These are phyloP conservation scores for Apotomis turbidana DNA, from an alignment of 2,888 invertebrate species.

Conservation along the genomic window DNA sequence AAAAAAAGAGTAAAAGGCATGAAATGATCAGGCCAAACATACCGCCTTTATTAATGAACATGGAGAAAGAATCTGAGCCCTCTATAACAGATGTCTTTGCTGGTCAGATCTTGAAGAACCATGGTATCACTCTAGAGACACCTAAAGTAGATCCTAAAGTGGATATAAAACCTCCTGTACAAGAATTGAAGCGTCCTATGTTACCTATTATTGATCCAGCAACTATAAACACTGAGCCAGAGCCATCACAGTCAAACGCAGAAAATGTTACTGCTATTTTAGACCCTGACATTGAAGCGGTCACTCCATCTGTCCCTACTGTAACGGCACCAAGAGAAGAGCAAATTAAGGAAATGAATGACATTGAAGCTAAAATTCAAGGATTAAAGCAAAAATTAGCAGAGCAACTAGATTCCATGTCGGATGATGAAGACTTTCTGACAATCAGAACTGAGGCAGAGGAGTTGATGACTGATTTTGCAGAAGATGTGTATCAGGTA, in stretches of 20 bases:
- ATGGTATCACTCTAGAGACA: slow-evolving; percentile 68
- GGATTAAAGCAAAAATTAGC: slow-evolving; percentile 74
- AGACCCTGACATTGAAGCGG: slow-evolving; percentile 44
- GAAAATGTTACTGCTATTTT: slow-evolving; percentile 21
- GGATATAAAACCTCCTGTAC: slow-evolving; percentile 56
- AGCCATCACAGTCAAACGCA: slow-evolving; percentile 20
- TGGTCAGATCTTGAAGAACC: slow-evolving; percentile 84
- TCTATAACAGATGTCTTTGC: slow-evolving; percentile 86
- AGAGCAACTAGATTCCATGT: slow-evolving; percentile 81
- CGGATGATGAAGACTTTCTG: slow-evolving; percentile 86
- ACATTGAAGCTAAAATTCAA: slow-evolving; percentile 86
- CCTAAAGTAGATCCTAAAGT: slow-evolving; percentile 60
- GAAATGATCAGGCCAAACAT: slow-evolving; percentile 76
- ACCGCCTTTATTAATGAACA: slow-evolving; percentile 77
- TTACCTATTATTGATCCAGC: slow-evolving; percentile 77
- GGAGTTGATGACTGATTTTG: slow-evolving; percentile 80
- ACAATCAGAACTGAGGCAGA: slow-evolving; percentile 87
- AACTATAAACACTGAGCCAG: slow-evolving; percentile 61
- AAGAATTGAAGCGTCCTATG: slow-evolving; percentile 65
- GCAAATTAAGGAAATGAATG: slow-evolving; percentile 72
- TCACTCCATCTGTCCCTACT: slow-evolving; percentile 38
- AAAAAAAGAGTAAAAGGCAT: slow-evolving; percentile 72
- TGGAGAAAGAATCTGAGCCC: slow-evolving; percentile 77
- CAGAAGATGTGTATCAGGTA: slow-evolving; percentile 79
- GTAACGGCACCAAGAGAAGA: slow-evolving; percentile 57